Base-by-base conservation (phyloP, 2,888 invertebrate species). In the Auanema sp. region DNA sequence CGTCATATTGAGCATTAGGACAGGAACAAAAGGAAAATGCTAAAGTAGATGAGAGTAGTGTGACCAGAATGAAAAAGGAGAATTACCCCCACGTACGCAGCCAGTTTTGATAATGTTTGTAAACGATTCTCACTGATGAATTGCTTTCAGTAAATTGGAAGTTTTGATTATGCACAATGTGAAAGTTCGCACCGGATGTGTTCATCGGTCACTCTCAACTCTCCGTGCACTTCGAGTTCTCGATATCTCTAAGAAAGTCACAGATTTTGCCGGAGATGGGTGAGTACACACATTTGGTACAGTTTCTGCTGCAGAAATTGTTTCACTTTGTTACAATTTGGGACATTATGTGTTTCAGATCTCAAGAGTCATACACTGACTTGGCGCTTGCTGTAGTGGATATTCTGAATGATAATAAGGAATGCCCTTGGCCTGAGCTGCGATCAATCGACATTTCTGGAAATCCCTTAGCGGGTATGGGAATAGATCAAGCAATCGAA, bases 391-490 rank as follows among this genome's bases (percentile, higher is more conserved):
- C 68, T 18, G 60, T 75, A 47, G 69, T 64, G 53, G 66, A 71
- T 23, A 54, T 61, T 47, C 61, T 71, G n/a, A 50, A 63, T 23
- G 65, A 65, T 11, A 57, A 44, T n/a, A 58, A 58, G 40, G 51
- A 47, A 1, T 62, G 68, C 3, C 65, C 70, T 11, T 76, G 76
- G 76, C 63, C 73, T 2, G 56, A 73, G 41, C 54, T 76, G 49
- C 44, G 68, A 54, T 63, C 67, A 12, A 59, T 76, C n/a, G 76
- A 76, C 54, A 64, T 76, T 63, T 68, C 76, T n/a, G 76, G 76
- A 42, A 64, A 72, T 51, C 57, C 64, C 18, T 64, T 73, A 25
- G 70, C 67, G 12, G 69, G 65, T 44, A 65, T 66, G 56, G 76
- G 67, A 49, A 64, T 71, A 12, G 76, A 73, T 40, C 47, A 67